Evolutionary conservation across 2,113 vertebrate species (phyloP).

Genomic region (Coreoperca whiteheadi): DNA sequence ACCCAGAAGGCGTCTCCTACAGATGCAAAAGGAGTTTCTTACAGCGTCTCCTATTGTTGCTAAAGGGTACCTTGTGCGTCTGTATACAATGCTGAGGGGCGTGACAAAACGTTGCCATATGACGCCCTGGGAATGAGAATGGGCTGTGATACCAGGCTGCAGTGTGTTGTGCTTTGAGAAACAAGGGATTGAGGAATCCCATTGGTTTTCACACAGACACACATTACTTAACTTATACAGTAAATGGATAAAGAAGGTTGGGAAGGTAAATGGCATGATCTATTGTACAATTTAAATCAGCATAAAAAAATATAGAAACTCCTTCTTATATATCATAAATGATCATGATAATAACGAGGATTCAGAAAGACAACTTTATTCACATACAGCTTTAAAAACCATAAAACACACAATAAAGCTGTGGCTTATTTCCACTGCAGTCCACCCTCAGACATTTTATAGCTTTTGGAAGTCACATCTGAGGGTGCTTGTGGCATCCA

Average conservation of each 20-base stretch:
- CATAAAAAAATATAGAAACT: background rate
- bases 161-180: background rate
- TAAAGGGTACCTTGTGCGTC: too few species aligned
- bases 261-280: background rate
- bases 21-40: too few species aligned
- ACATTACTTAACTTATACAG: conserved; percentile 4
- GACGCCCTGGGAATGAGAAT: too few species aligned
- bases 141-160: too few species aligned
- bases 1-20: too few species aligned
- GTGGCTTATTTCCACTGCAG: conserved; percentile 22
- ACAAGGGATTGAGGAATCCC: background rate
- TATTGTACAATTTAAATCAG: background rate
- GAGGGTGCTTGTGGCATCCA: conserved; percentile 16
- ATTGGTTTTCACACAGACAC: conserved; percentile 2
- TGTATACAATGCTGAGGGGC: too few species aligned
- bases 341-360: conserved; percentile 14
- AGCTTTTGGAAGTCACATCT: conserved; percentile 45
- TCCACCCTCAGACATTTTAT: conserved; percentile 18
- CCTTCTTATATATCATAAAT: background rate
- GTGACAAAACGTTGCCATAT: too few species aligned
- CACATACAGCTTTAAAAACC: background rate
- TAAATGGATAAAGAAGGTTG: background rate
- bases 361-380: conserved; percentile 5
- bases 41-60: too few species aligned
- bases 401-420: conserved; percentile 24